These are phyloP conservation scores for Theocolax elegans DNA, from an alignment of 1,140 invertebrate genomes.

Conservation along the genomic window DNA sequence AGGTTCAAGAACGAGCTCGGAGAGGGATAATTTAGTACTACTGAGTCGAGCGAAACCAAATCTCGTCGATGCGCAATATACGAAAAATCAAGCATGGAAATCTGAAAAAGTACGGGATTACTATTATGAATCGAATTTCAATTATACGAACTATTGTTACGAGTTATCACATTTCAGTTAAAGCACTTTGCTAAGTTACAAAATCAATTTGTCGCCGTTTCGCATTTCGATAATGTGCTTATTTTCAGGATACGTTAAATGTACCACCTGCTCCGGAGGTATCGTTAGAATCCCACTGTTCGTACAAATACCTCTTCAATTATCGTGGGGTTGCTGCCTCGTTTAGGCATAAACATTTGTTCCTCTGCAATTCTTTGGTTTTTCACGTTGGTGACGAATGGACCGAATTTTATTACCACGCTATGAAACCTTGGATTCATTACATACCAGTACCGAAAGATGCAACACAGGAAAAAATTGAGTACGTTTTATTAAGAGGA, in stretches of 20 bases:
- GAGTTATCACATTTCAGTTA: too few species aligned
- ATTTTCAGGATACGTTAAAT: slow-evolving; percentile 88
- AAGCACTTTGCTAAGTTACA: too few species aligned
- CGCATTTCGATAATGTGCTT: too few species aligned
- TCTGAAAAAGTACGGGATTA: slow-evolving; percentile 86
- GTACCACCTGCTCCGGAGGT: slow-evolving; percentile 86
- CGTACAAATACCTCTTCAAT: slow-evolving; percentile 96
- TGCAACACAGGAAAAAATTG: slow-evolving; percentile 75
- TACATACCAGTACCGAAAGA: slow-evolving; percentile 88
- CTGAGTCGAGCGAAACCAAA: slow-evolving; percentile 83
- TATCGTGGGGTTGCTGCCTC: slow-evolving; percentile 96
- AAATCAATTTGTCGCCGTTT: too few species aligned
- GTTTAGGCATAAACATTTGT: slow-evolving; percentile 96
- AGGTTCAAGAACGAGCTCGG: slow-evolving; percentile 90
- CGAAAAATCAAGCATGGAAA: slow-evolving; percentile 99
- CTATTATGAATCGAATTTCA: too few species aligned
- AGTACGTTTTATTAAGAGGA: slow-evolving; percentile 62
- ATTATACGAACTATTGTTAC: too few species aligned
- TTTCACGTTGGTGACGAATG: slow-evolving; percentile 96
- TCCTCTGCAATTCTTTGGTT: slow-evolving; percentile 92
- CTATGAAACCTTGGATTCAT: slow-evolving; percentile 95
- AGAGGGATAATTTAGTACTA: slow-evolving; percentile 90
- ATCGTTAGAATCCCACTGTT: slow-evolving; percentile 90
- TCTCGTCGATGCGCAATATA: slow-evolving; percentile 92
- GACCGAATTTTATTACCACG: slow-evolving; percentile 95